Evolutionary conservation across 2,888 invertebrate species (phyloP).

Genomic region (Chironomus riparius): DNA sequence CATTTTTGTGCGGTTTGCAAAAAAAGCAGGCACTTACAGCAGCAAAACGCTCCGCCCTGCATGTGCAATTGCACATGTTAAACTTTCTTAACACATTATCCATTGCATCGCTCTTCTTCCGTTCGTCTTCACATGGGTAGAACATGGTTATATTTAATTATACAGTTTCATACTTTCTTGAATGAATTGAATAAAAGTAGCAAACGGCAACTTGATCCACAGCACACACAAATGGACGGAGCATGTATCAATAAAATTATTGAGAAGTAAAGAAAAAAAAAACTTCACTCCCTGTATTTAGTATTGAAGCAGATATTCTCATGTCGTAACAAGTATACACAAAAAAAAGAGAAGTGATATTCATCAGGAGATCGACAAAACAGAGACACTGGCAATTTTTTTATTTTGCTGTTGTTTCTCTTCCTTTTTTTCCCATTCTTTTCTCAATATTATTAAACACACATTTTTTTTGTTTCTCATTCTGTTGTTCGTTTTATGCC

Average conservation of each 20-base stretch:
- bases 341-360: not conserved
- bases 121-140: not conserved
- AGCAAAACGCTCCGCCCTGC: conserved; percentile 17
- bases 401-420: not conserved
- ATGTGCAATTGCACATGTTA: conserved; percentile 18
- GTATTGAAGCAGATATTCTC: not conserved
- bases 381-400: not conserved
- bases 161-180: conserved; percentile 3
- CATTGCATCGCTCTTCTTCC: conserved; percentile 2
- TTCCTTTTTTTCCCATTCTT: not conserved
- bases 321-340: not conserved
- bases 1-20: not conserved
- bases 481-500: not conserved
- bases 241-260: conserved; percentile 1
- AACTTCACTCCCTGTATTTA: not conserved
- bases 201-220: not conserved
- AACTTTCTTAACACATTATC: not conserved
- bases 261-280: not conserved
- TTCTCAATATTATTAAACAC: not conserved
- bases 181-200: not conserved
- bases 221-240: not conserved
- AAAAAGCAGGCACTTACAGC: not conserved
- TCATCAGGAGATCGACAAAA: not conserved
- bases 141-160: conserved; percentile 5
- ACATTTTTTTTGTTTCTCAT: too few relatives aligned